Evolutionary conservation across 2,888 invertebrate species (phyloP), one percentile per base, ranked within the genome.

Genomic region (Molanna angustata): DNA sequence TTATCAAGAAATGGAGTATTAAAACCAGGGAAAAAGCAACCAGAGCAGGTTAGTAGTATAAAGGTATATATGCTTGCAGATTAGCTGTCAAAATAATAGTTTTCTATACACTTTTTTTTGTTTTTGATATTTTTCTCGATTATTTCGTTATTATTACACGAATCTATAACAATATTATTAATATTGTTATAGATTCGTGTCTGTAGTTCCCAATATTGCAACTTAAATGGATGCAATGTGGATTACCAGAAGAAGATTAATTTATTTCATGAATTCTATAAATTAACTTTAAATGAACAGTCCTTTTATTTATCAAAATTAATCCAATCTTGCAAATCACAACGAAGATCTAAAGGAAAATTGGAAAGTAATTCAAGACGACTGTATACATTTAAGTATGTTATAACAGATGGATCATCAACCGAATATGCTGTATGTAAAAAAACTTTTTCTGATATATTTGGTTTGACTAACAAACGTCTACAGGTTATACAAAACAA

Each of bases 371-470:
- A 35, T 9, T 35, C 35, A 6, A 27, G 27, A 35, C 35, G 14
- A 9, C 13, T 13, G 35, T 35, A 35, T 35, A 35, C 35, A 6
- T 9, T 35, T 9, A 9, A 9, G 35, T 35, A 27, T 35, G 35
- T 6, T 4, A 13, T 13, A 35, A 35, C 6, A 35, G 35, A 35
- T 35, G 35, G 35, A 27, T 27, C 27, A 27, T 27, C 27, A 27
- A 27, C 27, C 27, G 27, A 27, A 27, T 27, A 27, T 27, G 27
- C 27, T 13, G 35, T 35, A 35, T 35, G 35, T 35, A 35, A 35
- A 35, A 35, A 35, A 35, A 35, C 35, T 13, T 35, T 13, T 35
- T 35, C 35, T 13, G 35, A 35, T 35, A 35, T 35, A 35, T 35
- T 35, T 35, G 35, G 7, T 35, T 6, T 35, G 13, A 9, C 7